A percentile compares a stretch with the other conserved stretches of the same genome.
These are phyloP conservation scores for Protosalanx chinensis DNA, from an alignment of 2,797 vertebrate genomes.

Conservation along the genomic window DNA sequence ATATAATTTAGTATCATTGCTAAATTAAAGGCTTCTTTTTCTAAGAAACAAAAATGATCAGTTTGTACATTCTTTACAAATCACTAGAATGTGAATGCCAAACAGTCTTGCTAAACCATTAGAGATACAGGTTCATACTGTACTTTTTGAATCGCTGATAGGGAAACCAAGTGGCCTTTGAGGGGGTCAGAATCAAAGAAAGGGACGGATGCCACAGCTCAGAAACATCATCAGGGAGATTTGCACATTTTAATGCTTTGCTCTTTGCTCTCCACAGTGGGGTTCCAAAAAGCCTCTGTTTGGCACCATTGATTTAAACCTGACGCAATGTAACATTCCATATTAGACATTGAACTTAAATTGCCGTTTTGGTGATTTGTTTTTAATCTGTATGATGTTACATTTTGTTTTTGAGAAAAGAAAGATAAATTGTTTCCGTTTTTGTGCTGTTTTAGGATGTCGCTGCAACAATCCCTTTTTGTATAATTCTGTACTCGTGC, in stretches of 20 bases:
- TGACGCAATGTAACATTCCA: conserved; percentile 57
- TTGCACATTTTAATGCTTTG: conserved; percentile 66
- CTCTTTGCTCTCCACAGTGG: conserved; percentile 65
- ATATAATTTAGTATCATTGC: too few relatives aligned
- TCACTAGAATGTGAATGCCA: too few relatives aligned
- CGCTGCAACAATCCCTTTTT: too few relatives aligned
- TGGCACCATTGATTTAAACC: conserved; percentile 58
- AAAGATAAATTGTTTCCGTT: background rate
- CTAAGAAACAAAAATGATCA: too few relatives aligned
- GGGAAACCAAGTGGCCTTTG: conserved; percentile 58
- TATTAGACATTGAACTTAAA: conserved; percentile 66
- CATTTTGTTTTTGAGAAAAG: too few relatives aligned
- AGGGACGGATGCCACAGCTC: conserved; percentile 62
- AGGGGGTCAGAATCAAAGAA: conserved; percentile 56
- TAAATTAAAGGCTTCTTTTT: too few relatives aligned
- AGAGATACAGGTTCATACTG: conserved; percentile 33
- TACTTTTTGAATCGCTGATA: conserved; percentile 49
- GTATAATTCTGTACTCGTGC: too few relatives aligned
- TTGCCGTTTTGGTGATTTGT: background rate
- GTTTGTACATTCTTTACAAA: too few relatives aligned
- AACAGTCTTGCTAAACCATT: too few relatives aligned
- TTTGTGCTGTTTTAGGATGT: background rate
- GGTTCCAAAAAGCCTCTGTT: conserved; percentile 62
- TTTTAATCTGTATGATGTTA: too few relatives aligned
- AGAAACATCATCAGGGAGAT: conserved; percentile 65